phyloP scores from a whole-genome alignment of 1,140 invertebrate species.

The Drosophila rufa region DNA sequence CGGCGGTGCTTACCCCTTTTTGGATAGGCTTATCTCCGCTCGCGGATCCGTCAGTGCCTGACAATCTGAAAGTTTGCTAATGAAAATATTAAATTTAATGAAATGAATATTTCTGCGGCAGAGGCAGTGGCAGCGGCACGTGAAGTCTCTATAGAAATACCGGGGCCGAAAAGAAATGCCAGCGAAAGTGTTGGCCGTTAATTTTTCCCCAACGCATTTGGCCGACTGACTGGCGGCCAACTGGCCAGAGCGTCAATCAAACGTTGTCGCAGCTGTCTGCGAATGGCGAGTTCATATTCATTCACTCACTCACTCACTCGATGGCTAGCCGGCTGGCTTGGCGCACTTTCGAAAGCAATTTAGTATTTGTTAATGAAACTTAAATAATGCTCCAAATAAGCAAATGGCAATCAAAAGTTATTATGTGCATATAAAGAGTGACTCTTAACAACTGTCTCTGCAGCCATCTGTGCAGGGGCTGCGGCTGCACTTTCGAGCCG shows the following conservation, averaged over 20 bases:
- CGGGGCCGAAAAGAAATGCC: slow-evolving; percentile 59
- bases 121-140: slow-evolving; percentile 9
- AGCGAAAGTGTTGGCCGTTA: slow-evolving; percentile 76
- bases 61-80: slow-evolving; percentile 69
- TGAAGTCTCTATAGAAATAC: slow-evolving; percentile 48
- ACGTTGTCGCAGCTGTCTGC: slow-evolving; percentile 59
- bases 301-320: slow-evolving; percentile 27
- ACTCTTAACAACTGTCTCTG: slow-evolving; percentile 57
- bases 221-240: slow-evolving; percentile 39
- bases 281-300: slow-evolving; percentile 28
- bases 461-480: slow-evolving; percentile 8
- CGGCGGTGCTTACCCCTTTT: slow-evolving; percentile 29
- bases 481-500: slow-evolving; percentile 14
- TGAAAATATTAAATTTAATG: slow-evolving; percentile 82
- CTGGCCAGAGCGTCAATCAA: slow-evolving; percentile 70
- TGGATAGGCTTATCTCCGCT: slow-evolving; percentile 52
- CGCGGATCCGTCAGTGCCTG: slow-evolving; percentile 44
- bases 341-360: slow-evolving; percentile 77
- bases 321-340: slow-evolving; percentile 7
- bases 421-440: slow-evolving; percentile 71
- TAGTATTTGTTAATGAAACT: slow-evolving; percentile 82
- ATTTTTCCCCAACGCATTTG: slow-evolving; percentile 74
- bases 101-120: slow-evolving; percentile 72
- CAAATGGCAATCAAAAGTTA: slow-evolving; percentile 75
- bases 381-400: slow-evolving; percentile 79